Evolutionary conservation across 2,113 vertebrate species (phyloP).

Genomic region (Pimephales promelas): DNA sequence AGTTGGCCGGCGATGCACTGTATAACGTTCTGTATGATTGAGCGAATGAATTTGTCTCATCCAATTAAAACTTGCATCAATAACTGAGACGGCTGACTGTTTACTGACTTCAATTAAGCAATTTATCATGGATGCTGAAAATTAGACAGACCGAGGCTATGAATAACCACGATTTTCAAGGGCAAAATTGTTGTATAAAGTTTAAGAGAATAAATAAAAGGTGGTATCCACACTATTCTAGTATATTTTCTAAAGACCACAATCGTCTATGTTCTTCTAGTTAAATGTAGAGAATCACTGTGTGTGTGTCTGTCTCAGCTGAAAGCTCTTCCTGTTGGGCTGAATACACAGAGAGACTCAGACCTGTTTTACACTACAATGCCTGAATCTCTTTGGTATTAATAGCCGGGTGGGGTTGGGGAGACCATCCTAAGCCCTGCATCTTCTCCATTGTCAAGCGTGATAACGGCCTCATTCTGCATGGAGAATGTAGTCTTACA

Average conservation of each 20-base stretch:
- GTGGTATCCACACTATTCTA: background rate
- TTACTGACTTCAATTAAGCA: conserved; percentile 37
- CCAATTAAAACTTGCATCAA: conserved; percentile 43
- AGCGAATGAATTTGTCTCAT: conserved; percentile 35
- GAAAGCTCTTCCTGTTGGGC: conserved; percentile 26
- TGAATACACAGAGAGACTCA: conserved; percentile 13
- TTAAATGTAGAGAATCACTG: background rate
- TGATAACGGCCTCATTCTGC: conserved; percentile 46
- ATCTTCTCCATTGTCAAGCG: conserved; percentile 42
- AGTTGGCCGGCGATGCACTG: conserved; percentile 16
- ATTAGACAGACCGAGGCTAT: background rate
- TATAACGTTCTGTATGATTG: conserved; percentile 22
- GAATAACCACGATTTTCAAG: background rate
- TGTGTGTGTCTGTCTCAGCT: background rate
- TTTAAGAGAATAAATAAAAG: background rate
- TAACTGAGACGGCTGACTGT: conserved; percentile 29
- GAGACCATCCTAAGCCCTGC: conserved; percentile 11
- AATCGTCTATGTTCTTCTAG: background rate
- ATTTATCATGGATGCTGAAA: conserved; percentile 5
- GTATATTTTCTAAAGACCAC: background rate
- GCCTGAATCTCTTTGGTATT: conserved; percentile 36
- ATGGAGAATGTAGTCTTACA: conserved; percentile 17
- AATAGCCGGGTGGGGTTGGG: conserved; percentile 29
- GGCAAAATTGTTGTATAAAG: background rate
- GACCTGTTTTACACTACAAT: conserved; percentile 45